Conservation (phyloP, 1,140 invertebrate species). For the Metopolophium dirhodum region DNA sequence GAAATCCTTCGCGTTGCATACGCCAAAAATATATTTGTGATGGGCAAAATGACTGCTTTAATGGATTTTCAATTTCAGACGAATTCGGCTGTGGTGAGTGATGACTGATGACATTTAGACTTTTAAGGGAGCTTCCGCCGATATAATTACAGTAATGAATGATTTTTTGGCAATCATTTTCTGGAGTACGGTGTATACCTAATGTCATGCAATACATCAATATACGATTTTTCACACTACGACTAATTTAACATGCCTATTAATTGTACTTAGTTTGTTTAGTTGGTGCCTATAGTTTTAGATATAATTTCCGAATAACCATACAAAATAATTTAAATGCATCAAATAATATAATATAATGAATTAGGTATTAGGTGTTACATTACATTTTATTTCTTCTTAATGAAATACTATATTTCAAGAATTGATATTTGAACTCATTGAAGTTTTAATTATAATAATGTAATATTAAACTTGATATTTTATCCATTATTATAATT, state of each 20-base stretch:
- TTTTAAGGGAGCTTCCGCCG: not conserved
- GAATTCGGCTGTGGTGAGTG: conserved; percentile 65
- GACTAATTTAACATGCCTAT: not conserved
- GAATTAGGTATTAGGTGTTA: not conserved
- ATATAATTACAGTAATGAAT: not conserved
- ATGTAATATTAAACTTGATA: not conserved
- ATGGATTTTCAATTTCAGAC: conserved; percentile 62
- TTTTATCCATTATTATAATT: too few species aligned
- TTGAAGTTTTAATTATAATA: not conserved
- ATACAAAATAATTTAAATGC: not conserved
- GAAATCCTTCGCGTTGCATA: conserved; percentile 60
- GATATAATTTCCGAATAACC: not conserved
- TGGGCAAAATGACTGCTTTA: conserved; percentile 64
- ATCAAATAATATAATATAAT: not conserved
- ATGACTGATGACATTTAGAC: conserved; percentile 33
- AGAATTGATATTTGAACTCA: not conserved
- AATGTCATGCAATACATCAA: too few species aligned
- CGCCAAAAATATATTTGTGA: conserved; percentile 63
- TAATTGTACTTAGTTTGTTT: not conserved
- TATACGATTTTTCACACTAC: too few species aligned
- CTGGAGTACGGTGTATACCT: too few species aligned
- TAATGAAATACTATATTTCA: not conserved
- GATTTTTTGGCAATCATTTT: not conserved
- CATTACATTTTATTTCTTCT: not conserved
- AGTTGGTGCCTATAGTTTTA: not conserved